Evolutionary conservation across 2,888 invertebrate species (phyloP).

Genomic region (Dusona sp.): DNA sequence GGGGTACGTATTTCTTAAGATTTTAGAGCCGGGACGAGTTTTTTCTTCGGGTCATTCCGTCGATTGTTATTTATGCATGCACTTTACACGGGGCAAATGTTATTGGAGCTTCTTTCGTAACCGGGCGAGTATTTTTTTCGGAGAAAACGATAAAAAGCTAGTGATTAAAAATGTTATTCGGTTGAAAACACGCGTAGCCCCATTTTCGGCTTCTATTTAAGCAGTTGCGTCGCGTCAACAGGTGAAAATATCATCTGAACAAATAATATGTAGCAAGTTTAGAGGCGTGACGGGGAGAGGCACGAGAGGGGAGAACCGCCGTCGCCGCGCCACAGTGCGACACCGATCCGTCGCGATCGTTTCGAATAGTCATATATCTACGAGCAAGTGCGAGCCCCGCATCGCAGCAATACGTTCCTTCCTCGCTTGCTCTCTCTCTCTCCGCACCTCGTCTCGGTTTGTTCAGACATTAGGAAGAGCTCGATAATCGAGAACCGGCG

Average conservation of each 20-base stretch:
- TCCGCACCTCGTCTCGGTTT: constrained; percentile 65
- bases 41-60: not conserved
- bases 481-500: constrained; percentile 72
- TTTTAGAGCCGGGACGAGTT: not conserved
- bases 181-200: not conserved
- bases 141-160: not conserved
- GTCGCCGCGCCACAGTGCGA: not conserved
- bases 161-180: constrained; percentile 1
- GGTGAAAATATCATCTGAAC: constrained; percentile 79
- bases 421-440: not conserved
- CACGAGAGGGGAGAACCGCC: not conserved
- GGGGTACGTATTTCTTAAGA: not conserved
- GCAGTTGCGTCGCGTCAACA: constrained; percentile 76
- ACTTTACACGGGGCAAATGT: not conserved
- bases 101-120: not conserved
- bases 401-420: not conserved
- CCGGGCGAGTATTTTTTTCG: not conserved
- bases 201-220: constrained; percentile 73
- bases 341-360: not conserved
- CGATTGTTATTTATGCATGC: too few relatives aligned
- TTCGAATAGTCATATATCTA: not conserved
- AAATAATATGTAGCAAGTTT: constrained; percentile 71
- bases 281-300: constrained; percentile 6
- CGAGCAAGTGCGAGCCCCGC: not conserved
- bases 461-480: constrained; percentile 73